Conservation (phyloP, 1,140 invertebrate genomes). For the Papilio dardanus region DNA sequence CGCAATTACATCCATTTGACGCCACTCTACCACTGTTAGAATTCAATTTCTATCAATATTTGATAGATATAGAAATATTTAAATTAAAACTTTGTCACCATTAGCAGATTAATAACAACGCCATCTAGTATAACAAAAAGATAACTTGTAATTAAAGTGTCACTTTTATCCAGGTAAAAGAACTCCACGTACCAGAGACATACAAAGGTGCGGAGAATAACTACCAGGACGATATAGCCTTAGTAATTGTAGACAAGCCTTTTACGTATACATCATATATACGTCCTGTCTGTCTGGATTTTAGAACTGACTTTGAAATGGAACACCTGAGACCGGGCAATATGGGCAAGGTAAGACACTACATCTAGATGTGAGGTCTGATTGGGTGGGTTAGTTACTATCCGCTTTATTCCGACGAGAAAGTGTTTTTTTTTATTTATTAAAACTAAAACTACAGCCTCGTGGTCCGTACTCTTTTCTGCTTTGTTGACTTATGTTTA, state of each 20-base stretch:
- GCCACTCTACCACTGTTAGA: no score
- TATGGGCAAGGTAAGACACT: conserved; percentile 29
- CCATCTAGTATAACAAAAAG: neutral
- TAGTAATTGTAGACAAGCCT: neutral
- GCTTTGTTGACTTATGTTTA: no score
- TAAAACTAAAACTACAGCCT: no score
- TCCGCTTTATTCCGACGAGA: no score
- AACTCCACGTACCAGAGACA: neutral
- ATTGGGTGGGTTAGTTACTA: no score
- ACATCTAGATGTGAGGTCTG: no score
- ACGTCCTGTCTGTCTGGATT: conserved; percentile 22
- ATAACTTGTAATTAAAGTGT: neutral
- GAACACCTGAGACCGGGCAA: neutral
- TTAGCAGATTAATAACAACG: neutral
- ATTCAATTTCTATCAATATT: no score
- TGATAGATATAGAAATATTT: no score
- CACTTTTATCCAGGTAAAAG: neutral
- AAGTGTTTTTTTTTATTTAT: no score
- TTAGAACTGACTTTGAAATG: neutral
- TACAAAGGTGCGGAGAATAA: conserved; percentile 4
- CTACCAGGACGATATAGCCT: conserved; percentile 18
- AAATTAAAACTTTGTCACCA: no score
- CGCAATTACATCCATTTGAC: no score
- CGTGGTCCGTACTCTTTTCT: no score
- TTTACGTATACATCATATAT: neutral